These are phyloP conservation scores for Parauchenoglanis ngamensis DNA, from an alignment of 2,797 vertebrate species.

Conservation along the genomic window DNA sequence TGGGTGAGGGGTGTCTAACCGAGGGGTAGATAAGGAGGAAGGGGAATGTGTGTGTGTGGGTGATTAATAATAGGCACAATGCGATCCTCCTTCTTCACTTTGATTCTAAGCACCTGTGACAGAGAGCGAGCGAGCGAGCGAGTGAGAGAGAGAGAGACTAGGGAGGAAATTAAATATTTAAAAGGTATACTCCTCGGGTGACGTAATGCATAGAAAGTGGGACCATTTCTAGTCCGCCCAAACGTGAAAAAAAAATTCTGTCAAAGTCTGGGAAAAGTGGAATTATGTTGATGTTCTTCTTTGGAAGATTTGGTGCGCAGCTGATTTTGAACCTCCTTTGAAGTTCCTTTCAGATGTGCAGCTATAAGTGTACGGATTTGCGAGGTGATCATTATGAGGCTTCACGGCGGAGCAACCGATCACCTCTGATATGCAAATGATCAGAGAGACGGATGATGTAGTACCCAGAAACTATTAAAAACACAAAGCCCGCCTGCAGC, in stretches of 20 bases:
- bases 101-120: constrained; percentile 46
- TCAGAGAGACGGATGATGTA: not conserved
- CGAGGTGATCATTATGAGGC: not conserved
- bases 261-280: not conserved
- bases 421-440: not conserved
- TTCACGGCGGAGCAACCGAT: not conserved
- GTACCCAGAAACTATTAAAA: not conserved
- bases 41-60: not conserved
- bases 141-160: not conserved
- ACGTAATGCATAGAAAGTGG: constrained; percentile 13
- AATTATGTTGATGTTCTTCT: too few relatives aligned
- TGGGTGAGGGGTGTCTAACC: constrained; percentile 7
- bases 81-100: constrained; percentile 25
- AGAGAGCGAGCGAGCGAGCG: not conserved
- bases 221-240: not conserved
- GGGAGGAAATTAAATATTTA: constrained; percentile 26
- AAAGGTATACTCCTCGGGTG: not conserved
- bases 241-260: not conserved
- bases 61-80: constrained; percentile 41
- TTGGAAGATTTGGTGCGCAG: too few relatives aligned
- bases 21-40: not conserved
- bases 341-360: too few relatives aligned
- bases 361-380: not conserved
- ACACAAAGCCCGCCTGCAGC: not conserved
- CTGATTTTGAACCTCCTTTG: too few relatives aligned